A percentile compares a stretch with the other conserved stretches of the same genome.
Conservation (phyloP, 2,797 vertebrate genomes). For the Xenopus petersii region DNA sequence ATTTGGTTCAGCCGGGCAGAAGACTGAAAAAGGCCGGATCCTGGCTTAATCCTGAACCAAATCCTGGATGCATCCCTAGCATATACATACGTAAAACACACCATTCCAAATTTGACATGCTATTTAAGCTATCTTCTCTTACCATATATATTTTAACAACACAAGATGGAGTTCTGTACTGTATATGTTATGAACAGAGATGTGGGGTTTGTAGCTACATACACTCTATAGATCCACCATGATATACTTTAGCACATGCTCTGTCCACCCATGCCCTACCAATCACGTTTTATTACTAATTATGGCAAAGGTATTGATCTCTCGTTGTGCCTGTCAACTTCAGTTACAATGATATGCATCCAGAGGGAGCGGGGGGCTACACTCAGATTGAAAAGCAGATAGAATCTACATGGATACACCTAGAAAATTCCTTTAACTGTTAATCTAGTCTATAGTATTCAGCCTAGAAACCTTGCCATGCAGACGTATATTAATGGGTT, state of each 20-base stretch:
- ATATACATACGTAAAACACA: no score
- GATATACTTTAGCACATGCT: background rate
- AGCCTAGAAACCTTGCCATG: no score
- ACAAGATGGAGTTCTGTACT: no score
- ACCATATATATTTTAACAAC: no score
- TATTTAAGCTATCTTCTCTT: no score
- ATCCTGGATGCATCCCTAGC: no score
- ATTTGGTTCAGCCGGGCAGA: no score
- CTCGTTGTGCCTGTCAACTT: constrained; percentile 86
- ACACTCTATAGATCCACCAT: background rate
- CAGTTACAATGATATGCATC: constrained; percentile 71
- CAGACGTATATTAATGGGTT: no score
- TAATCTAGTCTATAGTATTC: no score
- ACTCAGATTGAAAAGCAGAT: background rate
- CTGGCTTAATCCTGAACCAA: no score
- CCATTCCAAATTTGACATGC: no score
- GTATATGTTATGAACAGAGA: background rate
- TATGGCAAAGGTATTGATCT: constrained; percentile 86
- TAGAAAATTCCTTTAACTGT: background rate
- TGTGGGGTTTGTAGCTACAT: background rate
- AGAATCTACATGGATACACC: background rate
- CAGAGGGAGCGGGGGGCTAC: constrained; percentile 32
- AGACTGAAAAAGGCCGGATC: no score
- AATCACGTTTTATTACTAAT: constrained; percentile 87
- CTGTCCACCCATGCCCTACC: constrained; percentile 70